Base-by-base conservation (phyloP, 2,113 vertebrate genomes). In the Zapus hudsonius region DNA sequence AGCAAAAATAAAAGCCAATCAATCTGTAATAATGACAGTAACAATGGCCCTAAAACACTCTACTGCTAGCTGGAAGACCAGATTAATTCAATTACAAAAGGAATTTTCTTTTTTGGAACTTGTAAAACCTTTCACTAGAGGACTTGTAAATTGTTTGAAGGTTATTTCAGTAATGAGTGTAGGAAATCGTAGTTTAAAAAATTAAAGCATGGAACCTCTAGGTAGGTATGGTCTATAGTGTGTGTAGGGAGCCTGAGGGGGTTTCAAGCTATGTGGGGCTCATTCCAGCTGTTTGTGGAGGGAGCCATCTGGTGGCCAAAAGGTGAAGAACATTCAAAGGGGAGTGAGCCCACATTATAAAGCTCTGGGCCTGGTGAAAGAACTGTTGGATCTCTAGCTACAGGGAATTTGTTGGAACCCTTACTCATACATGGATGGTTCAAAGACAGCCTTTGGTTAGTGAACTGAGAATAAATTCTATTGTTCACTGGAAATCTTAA, bases 281-380 rank as follows among this genome's bases (percentile, higher is more conserved):
- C 16, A 8, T 10, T 89, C 86, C 16, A 55, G 27, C 12, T 90
- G 10, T 55, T 82, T 93, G 75, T 38, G 40, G 61, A 55, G n/a
- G 74, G 75, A 31, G 92, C 96, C 96, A 92, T 40, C 96, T 95
- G 86, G 94, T 93, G 95, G 96, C 47, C 70, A 76, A 38, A 86
- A 25, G 3, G 17, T 20, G 67, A 84, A 88, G 47, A 36, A 38
- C 52, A 63, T 16, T 3, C 40, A 66, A 79, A 75, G 55, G n/a
- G 31, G 31, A 57, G 81, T 63, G 31, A 0, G 0, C 1, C 40
- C 9, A 27, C 23, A 31, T 3, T 36, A 25, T 42, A 72, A 36
- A 27, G 44, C 40, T 84, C 31, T 2, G 11, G n/a, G 63, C 7
- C 22, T 42, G 5, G 4, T 33, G 33, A 63, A 88, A 61, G 20